Evolutionary conservation across 2,888 invertebrate genomes (phyloP).

Genomic region (Mechanitis messenoides): DNA sequence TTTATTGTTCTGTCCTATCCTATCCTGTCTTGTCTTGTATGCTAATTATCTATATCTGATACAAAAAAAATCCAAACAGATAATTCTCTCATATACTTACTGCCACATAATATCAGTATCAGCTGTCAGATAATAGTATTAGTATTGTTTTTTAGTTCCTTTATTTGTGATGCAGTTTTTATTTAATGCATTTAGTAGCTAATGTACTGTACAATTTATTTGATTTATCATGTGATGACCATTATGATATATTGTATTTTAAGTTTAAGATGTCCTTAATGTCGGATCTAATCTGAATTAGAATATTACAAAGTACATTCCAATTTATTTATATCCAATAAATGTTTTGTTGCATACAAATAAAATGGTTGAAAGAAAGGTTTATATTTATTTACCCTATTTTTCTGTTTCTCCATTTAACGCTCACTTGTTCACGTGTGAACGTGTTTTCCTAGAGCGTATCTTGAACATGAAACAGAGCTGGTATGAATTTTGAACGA

Average conservation of each 20-base stretch:
- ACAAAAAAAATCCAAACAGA: background rate
- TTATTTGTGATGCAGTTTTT: conserved; percentile 35
- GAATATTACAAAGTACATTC: background rate
- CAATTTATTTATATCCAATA: background rate
- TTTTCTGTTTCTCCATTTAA: background rate
- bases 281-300: background rate
- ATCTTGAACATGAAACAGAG: no score
- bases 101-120: background rate
- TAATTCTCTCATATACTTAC: background rate
- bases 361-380: conserved; percentile 1
- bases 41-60: no score
- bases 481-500: no score
- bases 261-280: background rate
- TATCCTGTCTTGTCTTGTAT: no score
- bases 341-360: background rate
- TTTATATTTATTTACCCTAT: background rate
- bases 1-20: no score
- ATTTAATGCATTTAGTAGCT: conserved; percentile 10
- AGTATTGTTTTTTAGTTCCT: conserved; percentile 32
- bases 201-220: conserved; percentile 6
- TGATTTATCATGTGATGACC: background rate
- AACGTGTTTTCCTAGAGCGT: no score
- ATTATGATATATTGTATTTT: background rate
- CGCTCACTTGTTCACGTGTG: no score
- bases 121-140: background rate